Conservation (phyloP, 2,797 vertebrate genomes). For the Euphonia xanthogaster region DNA sequence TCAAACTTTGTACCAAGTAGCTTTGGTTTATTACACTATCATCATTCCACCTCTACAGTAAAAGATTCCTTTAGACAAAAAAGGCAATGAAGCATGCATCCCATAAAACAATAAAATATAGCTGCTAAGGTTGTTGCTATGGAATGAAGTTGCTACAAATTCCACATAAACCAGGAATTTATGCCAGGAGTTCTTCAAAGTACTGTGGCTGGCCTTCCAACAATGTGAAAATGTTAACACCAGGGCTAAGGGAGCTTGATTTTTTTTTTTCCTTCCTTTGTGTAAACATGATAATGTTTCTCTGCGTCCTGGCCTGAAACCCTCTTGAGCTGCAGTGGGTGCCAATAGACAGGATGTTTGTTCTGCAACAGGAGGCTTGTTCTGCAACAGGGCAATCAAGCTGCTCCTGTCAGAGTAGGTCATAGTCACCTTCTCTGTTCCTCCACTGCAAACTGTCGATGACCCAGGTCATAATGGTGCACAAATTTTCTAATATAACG, state of each 20-base stretch:
- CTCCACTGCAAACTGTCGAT: not conserved
- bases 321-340: not conserved
- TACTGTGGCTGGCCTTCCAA: not conserved
- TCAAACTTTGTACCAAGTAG: not conserved
- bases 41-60: not conserved
- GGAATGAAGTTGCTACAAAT: not conserved
- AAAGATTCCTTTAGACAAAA: not conserved
- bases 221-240: not conserved
- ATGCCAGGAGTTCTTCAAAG: not conserved
- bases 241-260: not conserved
- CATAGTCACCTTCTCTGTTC: not conserved
- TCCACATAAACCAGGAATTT: not conserved
- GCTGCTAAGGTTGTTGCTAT: not conserved
- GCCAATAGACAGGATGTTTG: not conserved
- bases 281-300: not conserved
- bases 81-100: not conserved
- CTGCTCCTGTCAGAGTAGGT: not conserved
- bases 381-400: not conserved
- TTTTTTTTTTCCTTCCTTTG: not conserved
- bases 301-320: not conserved
- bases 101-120: constrained; percentile 19
- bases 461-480: not conserved
- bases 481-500: not conserved
- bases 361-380: not conserved
- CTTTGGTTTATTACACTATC: not conserved